phyloP scores from a whole-genome alignment of 2,113 vertebrate species.

The Equus quagga region DNA sequence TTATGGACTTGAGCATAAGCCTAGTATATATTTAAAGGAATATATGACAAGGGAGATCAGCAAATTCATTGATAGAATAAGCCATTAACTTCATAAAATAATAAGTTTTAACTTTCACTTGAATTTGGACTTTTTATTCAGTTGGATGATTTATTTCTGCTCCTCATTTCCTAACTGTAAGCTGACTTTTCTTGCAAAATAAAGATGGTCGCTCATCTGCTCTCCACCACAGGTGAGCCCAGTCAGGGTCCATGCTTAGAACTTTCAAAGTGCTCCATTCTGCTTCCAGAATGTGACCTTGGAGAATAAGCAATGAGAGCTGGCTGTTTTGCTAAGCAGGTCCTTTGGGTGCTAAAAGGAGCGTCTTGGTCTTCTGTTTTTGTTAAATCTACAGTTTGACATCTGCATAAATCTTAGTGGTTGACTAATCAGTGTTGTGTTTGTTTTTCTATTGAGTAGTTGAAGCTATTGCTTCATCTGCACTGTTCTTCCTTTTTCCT shows the following conservation, averaged over 20 bases:
- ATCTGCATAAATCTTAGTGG: conserved; percentile 20
- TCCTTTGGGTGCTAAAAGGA: neutral
- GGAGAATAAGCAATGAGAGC: neutral
- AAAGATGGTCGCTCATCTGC: neutral
- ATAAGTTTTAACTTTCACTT: neutral
- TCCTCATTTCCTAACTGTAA: neutral
- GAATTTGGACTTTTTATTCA: neutral
- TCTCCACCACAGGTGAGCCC: neutral
- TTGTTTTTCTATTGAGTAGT: conserved; percentile 55
- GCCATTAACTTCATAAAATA: conserved; percentile 3
- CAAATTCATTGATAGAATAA: neutral
- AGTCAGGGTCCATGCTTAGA: neutral
- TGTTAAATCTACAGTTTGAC: neutral
- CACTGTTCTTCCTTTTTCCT: conserved; percentile 6
- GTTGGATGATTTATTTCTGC: conserved; percentile 2
- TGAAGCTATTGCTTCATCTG: neutral
- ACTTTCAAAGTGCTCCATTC: neutral
- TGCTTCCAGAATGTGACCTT: neutral
- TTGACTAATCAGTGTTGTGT: neutral
- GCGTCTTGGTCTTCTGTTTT: neutral
- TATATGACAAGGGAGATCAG: neutral
- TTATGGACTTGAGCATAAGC: neutral
- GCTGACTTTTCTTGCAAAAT: conserved; percentile 14
- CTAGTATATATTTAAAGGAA: conserved; percentile 1
- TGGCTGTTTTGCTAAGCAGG: neutral